These are phyloP conservation scores for Pterostichus madidus DNA, from an alignment of 2,888 invertebrate genomes.

Conservation along the genomic window DNA sequence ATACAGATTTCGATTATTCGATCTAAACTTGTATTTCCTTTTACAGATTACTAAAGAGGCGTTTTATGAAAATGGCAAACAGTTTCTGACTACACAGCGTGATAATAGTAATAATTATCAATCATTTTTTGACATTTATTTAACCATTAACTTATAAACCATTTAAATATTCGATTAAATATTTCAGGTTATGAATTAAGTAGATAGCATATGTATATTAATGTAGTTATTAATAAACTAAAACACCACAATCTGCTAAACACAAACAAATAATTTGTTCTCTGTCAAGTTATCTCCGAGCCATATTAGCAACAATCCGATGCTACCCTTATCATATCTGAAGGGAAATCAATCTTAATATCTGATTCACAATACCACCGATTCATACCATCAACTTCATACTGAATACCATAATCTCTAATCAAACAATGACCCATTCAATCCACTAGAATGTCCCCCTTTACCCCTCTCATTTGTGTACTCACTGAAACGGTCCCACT, in stretches of 20 bases:
- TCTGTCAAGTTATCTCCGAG: background rate
- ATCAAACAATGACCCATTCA: constrained; percentile 51
- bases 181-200: constrained; percentile 4
- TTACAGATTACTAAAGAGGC: constrained; percentile 2
- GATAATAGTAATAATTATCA: constrained; percentile 14
- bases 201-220: background rate
- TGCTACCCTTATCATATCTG: constrained; percentile 36
- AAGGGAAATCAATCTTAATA: constrained; percentile 45
- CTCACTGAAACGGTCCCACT: constrained; percentile 4
- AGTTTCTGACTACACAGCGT: background rate
- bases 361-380: constrained; percentile 24
- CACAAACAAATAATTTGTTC: constrained; percentile 7
- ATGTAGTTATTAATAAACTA: background rate
- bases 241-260: constrained; percentile 9
- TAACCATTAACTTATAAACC: constrained; percentile 25
- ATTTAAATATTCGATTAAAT: constrained; percentile 6
- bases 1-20: constrained; percentile 23
- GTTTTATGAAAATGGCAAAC: constrained; percentile 24
- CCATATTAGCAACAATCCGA: background rate
- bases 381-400: constrained; percentile 10
- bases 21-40: constrained; percentile 28
- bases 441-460: background rate
- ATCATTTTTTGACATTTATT: constrained; percentile 47
- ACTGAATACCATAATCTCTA: constrained; percentile 32
- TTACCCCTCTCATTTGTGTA: background rate